These are phyloP conservation scores for Oopsacas minuta DNA, from an alignment of 37 sponge, comb jelly and placozoan genomes.

Conservation along the genomic window DNA sequence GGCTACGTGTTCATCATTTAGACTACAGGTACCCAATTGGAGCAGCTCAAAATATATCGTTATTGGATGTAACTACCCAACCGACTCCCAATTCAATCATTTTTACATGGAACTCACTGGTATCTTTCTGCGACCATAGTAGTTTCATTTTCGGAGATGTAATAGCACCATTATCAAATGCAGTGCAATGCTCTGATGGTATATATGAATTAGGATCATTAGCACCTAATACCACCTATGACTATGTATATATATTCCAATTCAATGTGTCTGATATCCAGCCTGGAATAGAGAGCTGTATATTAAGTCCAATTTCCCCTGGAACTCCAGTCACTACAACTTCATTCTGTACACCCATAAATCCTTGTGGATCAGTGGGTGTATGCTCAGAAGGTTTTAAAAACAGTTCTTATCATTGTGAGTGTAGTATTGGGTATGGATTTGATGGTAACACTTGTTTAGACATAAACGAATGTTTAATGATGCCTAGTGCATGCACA, in stretches of 20 bases:
- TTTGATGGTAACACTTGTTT: background rate
- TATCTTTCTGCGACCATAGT: background rate
- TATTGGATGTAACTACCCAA: background rate
- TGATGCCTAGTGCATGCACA: background rate
- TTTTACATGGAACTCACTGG: background rate
- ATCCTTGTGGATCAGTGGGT: background rate
- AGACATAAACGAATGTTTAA: background rate
- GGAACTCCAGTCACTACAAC: background rate
- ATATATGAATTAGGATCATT: background rate
- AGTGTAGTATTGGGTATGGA: background rate
- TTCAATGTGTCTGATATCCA: background rate
- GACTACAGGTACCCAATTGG: background rate
- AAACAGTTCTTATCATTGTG: conserved; percentile 13
- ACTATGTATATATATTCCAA: background rate
- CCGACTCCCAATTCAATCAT: background rate
- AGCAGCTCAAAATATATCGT: background rate
- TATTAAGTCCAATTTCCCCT: background rate
- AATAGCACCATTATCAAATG: background rate
- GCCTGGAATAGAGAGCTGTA: background rate
- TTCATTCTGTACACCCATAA: background rate
- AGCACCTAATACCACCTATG: background rate
- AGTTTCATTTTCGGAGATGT: background rate
- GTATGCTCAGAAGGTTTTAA: background rate
- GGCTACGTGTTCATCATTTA: background rate
- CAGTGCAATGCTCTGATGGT: background rate